Base-by-base conservation (phyloP, 2,113 vertebrate genomes). In the Lycocorax pyrrhopterus region DNA sequence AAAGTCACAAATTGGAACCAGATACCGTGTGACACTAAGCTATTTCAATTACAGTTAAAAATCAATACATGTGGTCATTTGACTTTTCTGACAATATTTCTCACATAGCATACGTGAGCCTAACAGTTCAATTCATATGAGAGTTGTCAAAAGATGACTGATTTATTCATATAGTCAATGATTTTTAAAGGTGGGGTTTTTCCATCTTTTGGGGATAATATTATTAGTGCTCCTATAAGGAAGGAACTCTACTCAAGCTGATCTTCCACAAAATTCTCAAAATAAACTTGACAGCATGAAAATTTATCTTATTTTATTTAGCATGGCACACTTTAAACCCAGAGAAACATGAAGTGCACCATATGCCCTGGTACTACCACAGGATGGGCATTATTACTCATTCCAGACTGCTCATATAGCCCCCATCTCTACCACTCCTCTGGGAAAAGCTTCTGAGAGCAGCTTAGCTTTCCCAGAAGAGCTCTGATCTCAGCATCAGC, bases 1-100 rank as follows among this genome's bases (percentile, higher is more conserved):
- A 96, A 92, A 96, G 72, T 81, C 93, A 90, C 79, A 97, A 90
- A 95, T 52, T 88, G 60, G 95, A 97, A 74, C 69, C 95, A 97
- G 91, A 89, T 46, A 91, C 55, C 63, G 84, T 84, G 63, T 5
- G 33, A 96, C 51, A 84, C 55, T 77, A 56, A 94, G 90, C 68
- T 90, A 79, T 89, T 89, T 83, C 68, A 83, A 66, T 87, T 89
- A 51, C 69, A 62, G 56, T 92, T 85, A 80, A 91, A 96, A 97
- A 96, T 87, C 89, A 94, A 74, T 73, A 67, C 25, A 35, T 39
- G n/a, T 49, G 85, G 55, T 78, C 74, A 74, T 91, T 95, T 77
- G 51, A 78, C 43, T 63, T 95, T 83, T 41, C 69, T 84, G 52
- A 80, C 59, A 92, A 67, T 21, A 66, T 84, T 92, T 76, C 25